phyloP scores from a whole-genome alignment of 1,140 invertebrate species.

The Drosophila aff. region DNA sequence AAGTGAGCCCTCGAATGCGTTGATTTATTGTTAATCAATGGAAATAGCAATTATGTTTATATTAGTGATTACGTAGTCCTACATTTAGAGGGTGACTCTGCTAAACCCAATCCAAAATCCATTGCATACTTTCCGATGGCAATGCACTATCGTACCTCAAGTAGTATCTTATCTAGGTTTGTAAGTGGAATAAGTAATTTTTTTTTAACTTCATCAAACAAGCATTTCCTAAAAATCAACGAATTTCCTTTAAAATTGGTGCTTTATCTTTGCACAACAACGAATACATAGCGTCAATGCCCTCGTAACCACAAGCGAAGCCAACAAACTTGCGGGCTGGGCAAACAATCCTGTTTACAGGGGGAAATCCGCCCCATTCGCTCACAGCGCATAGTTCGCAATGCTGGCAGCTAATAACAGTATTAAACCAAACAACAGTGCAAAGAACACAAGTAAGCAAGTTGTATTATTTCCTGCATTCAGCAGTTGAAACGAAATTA shows the following conservation, averaged over 20 bases:
- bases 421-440: conserved; percentile 18
- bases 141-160: too few species aligned
- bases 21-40: not conserved
- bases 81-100: too few species aligned
- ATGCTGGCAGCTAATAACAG: conserved; percentile 13
- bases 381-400: conserved; percentile 1
- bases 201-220: not conserved
- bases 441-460: conserved; percentile 14
- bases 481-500: conserved; percentile 18
- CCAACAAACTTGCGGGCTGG: conserved; percentile 17
- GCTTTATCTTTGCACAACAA: not conserved
- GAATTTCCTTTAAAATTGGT: not conserved
- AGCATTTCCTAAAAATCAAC: not conserved
- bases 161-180: not conserved
- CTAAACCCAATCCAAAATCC: not conserved
- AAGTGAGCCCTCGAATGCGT: not conserved
- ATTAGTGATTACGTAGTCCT: not conserved
- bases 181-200: not conserved
- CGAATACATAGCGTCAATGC: conserved; percentile 7
- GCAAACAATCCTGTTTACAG: conserved; percentile 13
- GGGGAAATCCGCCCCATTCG: conserved; percentile 13
- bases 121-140: not conserved
- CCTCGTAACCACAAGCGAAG: conserved; percentile 15
- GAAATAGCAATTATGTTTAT: not conserved
- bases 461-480: conserved; percentile 16